These are phyloP conservation scores for Drosophila grimshawi DNA, from an alignment of 1,140 invertebrate species.

Conservation along the genomic window DNA sequence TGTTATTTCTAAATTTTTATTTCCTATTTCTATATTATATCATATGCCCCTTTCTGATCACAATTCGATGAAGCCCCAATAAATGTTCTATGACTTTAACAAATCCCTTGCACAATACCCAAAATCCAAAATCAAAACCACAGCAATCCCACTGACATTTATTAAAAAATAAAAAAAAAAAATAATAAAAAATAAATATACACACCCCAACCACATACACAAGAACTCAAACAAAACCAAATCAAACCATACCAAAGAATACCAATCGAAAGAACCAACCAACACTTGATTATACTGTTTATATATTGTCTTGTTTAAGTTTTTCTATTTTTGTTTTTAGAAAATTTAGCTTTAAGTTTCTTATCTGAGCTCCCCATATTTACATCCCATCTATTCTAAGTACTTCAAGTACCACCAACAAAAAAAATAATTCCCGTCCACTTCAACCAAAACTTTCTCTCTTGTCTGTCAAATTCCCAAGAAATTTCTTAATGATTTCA, in stretches of 20 bases:
- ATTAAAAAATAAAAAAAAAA: constrained; percentile 40
- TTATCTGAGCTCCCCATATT: constrained; percentile 40
- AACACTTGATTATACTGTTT: constrained; percentile 61
- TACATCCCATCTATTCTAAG: constrained; percentile 31
- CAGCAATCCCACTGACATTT: constrained; percentile 65
- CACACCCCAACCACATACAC: constrained; percentile 36
- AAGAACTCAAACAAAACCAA: constrained; percentile 33
- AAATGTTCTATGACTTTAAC: constrained; percentile 50
- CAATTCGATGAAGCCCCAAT: constrained; percentile 38
- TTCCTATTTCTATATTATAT: constrained; percentile 43
- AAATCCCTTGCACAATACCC: constrained; percentile 59
- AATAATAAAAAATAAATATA: neutral
- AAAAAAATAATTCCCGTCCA: constrained; percentile 12
- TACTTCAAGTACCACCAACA: constrained; percentile 34
- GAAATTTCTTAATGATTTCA: constrained; percentile 41
- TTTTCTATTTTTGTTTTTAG: constrained; percentile 65
- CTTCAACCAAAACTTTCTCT: constrained; percentile 45
- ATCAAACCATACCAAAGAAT: constrained; percentile 28
- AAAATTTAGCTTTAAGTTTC: constrained; percentile 68
- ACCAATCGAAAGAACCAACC: constrained; percentile 19
- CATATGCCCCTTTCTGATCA: constrained; percentile 32
- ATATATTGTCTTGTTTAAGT: constrained; percentile 73
- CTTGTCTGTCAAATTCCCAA: constrained; percentile 29
- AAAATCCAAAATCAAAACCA: constrained; percentile 52
- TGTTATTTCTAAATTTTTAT: constrained; percentile 32